Conservation (phyloP, 2,113 vertebrate genomes). For the Periophthalmus modestus region DNA sequence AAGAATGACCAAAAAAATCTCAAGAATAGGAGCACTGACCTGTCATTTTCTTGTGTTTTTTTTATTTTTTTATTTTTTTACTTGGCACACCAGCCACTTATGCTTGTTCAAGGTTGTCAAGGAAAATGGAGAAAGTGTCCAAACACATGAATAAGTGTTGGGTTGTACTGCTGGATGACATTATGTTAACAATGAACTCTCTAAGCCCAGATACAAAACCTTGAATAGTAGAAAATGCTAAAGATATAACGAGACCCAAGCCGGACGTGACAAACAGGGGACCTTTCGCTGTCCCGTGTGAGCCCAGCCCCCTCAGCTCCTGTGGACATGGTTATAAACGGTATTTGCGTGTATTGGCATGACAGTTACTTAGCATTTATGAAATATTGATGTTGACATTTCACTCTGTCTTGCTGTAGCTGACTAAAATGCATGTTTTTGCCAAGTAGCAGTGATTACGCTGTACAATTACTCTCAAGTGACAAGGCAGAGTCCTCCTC, state of each 20-base stretch:
- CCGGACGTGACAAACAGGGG: not conserved
- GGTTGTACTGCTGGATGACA: not conserved
- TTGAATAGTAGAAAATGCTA: no score
- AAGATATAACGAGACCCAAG: not conserved
- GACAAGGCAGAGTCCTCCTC: not conserved
- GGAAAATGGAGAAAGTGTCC: not conserved
- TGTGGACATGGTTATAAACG: not conserved
- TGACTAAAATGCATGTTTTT: constrained; percentile 5
- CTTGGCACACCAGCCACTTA: not conserved
- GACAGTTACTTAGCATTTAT: constrained; percentile 10
- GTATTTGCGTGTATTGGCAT: constrained; percentile 4
- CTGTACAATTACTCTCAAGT: not conserved
- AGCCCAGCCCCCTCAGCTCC: not conserved
- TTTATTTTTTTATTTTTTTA: no score
- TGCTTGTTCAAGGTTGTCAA: not conserved
- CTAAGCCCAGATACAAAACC: not conserved
- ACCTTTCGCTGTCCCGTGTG: not conserved
- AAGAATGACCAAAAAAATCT: no score
- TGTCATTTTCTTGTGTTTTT: no score
- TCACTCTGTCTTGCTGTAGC: not conserved
- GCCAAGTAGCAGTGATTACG: not conserved
- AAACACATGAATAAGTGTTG: not conserved
- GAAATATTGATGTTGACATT: constrained; percentile 13
- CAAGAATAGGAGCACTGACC: no score
- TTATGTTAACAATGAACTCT: not conserved